Evolutionary conservation across 2,113 vertebrate genomes (phyloP).

Genomic region (Sinocyclocheilus maitianheensis): DNA sequence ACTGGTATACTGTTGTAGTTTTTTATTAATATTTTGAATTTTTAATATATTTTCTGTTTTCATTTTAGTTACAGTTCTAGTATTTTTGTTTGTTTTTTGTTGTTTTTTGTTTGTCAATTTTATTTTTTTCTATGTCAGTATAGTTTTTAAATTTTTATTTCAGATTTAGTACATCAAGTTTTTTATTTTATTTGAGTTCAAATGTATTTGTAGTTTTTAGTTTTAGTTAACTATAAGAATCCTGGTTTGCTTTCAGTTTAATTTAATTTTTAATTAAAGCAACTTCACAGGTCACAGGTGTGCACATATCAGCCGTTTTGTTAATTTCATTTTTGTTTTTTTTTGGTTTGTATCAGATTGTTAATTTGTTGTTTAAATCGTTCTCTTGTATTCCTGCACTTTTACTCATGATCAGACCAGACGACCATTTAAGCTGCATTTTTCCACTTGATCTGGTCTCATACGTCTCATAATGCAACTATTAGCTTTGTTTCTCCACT

Average conservation of each 20-base stretch:
- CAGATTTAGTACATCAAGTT: too few relatives aligned
- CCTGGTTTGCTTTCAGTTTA: too few relatives aligned
- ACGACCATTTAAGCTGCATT: constrained; percentile 21
- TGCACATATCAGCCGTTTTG: background rate
- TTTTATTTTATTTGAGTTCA: background rate
- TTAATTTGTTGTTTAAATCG: background rate
- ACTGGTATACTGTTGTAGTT: background rate
- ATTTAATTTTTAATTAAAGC: background rate
- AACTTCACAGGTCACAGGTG: background rate
- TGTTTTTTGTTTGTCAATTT: too few relatives aligned
- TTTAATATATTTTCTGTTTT: background rate
- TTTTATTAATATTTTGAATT: background rate
- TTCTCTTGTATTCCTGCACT: background rate
- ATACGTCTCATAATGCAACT: too few relatives aligned
- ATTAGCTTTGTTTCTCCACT: background rate
- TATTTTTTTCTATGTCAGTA: background rate
- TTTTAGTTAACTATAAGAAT: too few relatives aligned
- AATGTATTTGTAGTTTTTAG: too few relatives aligned
- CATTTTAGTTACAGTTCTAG: background rate
- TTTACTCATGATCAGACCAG: background rate
- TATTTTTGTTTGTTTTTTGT: too few relatives aligned
- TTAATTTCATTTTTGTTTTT: background rate
- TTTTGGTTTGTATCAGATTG: background rate
- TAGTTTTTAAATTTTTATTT: background rate
- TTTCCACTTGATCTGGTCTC: background rate